Evolutionary conservation across 2,888 invertebrate genomes (phyloP), one percentile per base, ranked within the genome.

Genomic region (Cantharis nigra): DNA sequence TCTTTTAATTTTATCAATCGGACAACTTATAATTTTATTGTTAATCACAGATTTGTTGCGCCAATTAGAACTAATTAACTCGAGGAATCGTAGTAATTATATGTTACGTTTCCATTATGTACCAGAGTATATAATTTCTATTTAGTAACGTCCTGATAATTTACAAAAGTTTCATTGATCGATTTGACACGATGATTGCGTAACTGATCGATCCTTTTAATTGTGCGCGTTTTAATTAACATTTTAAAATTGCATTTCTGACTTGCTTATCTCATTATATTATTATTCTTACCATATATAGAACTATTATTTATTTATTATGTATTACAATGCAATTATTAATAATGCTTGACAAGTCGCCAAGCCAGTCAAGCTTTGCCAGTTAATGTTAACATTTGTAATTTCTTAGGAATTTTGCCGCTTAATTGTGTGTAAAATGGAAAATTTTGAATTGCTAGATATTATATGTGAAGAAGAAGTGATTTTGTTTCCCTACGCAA

Each of bases 401-500:
- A 23, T 67, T 11, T 67, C 26, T 23, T n/a, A 26, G 14, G 33
- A 16, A 63, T 28, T n/a, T 13, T 9, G n/a, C n/a, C 63, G n/a
- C n/a, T 9, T 69, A 63, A n/a, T 11, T 18, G 26, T 30, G 30
- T 13, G 33, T 11, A 16, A 70, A 63, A 76, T 76, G 76, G 63
- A 72, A 67, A 49, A 63, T 28, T 76, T 76, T 20, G 23, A 62
- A 28, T 20, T 76, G 14, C 49, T 76, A 3, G 76, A 76, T 73
- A 62, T 70, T 14, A 26, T 76, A 49, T 65, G 18, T 1, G 72
- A 64, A 18, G 72, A 74, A 63, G 72, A 75, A 33, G 63, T 76
- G n/a, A 33, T 76, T 18, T 20, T 76, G 70, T 49, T 81, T 20
- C 80, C 78, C n/a, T 82, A 83, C 75, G 70, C 79, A 16, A 73